Conservation (phyloP, 1,140 invertebrate species). For the Vanessa tameamea region DNA sequence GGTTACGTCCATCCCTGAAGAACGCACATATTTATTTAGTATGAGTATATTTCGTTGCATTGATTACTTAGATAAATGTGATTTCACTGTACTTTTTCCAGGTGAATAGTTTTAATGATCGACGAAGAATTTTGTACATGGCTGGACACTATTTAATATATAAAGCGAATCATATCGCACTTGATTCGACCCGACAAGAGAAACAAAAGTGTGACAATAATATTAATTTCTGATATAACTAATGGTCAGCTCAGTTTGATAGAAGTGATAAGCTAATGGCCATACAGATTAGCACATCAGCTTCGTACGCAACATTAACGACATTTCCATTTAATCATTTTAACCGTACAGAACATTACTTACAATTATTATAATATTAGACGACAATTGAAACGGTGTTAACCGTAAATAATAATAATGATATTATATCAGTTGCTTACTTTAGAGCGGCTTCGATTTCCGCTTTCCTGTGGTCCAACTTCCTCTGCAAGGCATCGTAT, state of each 20-base stretch:
- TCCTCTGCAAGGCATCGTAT: slow-evolving; percentile 92
- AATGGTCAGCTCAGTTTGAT: no score
- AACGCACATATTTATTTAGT: neutral
- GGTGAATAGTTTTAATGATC: neutral
- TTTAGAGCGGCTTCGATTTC: slow-evolving; percentile 92
- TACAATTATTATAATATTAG: neutral
- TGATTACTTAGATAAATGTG: neutral
- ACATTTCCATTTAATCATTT: no score
- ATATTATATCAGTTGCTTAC: slow-evolving; percentile 50
- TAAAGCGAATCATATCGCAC: no score
- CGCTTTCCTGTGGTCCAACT: slow-evolving; percentile 93
- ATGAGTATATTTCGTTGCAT: neutral
- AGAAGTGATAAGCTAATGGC: no score
- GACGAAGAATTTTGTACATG: neutral
- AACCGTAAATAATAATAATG: neutral
- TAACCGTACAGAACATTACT: neutral
- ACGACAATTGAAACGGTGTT: neutral
- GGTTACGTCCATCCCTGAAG: slow-evolving; percentile 88
- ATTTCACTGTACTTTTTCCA: no score
- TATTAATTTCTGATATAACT: no score
- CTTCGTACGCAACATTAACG: no score
- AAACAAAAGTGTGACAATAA: no score
- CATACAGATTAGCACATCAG: no score
- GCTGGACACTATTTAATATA: neutral
- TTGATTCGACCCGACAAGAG: no score